Evolutionary conservation across 2,888 invertebrate species (phyloP).

Genomic region (Drosophila tanythrix): DNA sequence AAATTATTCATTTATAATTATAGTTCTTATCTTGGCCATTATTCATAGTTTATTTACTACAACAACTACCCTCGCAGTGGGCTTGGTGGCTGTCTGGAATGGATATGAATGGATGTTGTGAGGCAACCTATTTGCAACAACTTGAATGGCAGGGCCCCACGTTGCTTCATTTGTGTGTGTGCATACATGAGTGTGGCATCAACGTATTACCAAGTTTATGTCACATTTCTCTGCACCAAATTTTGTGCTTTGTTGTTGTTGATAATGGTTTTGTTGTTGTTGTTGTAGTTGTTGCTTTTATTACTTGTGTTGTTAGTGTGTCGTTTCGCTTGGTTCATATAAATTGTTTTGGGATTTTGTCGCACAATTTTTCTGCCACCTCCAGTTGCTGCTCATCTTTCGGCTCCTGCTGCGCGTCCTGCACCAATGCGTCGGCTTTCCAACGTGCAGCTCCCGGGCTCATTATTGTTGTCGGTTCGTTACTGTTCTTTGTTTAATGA

Average conservation of each 20-base stretch:
- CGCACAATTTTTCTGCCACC: slow-evolving; percentile 57
- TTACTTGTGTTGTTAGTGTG: slow-evolving; percentile 27
- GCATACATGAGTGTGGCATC: slow-evolving; percentile 31
- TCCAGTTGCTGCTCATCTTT: slow-evolving; percentile 18
- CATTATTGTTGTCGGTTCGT: slow-evolving; percentile 72
- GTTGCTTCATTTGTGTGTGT: slow-evolving; percentile 48
- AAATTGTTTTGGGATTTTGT: slow-evolving; percentile 79
- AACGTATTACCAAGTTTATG: slow-evolving; percentile 64
- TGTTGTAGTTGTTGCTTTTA: slow-evolving; percentile 12
- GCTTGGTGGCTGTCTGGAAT: slow-evolving; percentile 4
- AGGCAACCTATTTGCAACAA: slow-evolving; percentile 32
- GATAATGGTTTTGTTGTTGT: slow-evolving; percentile 16
- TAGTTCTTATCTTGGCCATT: not conserved
- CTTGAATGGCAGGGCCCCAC: slow-evolving; percentile 26
- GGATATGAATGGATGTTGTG: not conserved
- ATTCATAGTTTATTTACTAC: not conserved
- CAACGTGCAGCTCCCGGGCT: slow-evolving; percentile 50
- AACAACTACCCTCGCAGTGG: slow-evolving; percentile 29
- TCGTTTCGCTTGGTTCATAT: slow-evolving; percentile 67
- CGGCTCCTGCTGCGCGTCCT: slow-evolving; percentile 35
- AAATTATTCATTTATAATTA: not conserved
- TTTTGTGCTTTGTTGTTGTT: slow-evolving; percentile 38
- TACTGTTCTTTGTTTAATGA: slow-evolving; percentile 75
- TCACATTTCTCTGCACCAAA: slow-evolving; percentile 53
- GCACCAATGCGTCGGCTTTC: slow-evolving; percentile 51